Evolutionary conservation across 2,113 vertebrate species (phyloP).

Genomic region (Thunnus thynnus): DNA sequence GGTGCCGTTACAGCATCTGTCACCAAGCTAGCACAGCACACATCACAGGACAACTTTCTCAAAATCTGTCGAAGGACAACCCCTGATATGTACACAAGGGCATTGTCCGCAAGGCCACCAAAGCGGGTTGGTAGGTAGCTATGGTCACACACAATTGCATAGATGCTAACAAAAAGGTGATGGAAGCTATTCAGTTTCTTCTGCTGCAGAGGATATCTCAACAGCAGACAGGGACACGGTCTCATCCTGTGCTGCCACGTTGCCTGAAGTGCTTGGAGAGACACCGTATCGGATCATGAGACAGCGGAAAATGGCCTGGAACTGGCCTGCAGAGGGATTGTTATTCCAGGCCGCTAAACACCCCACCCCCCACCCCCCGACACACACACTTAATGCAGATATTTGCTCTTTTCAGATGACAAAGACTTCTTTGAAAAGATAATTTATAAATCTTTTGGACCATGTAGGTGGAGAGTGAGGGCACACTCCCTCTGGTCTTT

Average conservation of each 20-base stretch:
- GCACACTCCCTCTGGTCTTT: conserved; percentile 9
- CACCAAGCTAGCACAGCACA: background rate
- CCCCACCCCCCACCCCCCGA: background rate
- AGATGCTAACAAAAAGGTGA: background rate
- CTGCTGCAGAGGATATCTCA: background rate
- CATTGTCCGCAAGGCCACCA: background rate
- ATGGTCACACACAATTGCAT: background rate
- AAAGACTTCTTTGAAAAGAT: too few relatives aligned
- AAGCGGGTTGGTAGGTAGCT: background rate
- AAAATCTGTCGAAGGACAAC: background rate
- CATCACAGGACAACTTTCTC: background rate
- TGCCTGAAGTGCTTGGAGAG: background rate
- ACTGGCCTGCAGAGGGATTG: background rate
- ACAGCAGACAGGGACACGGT: background rate
- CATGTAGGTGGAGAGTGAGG: background rate
- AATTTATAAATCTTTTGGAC: background rate
- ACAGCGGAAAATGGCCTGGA: background rate
- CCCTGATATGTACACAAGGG: background rate
- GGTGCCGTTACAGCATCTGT: background rate
- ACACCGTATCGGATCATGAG: conserved; percentile 5
- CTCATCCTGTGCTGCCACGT: background rate
- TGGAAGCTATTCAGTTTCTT: background rate
- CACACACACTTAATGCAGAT: background rate
- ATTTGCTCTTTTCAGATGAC: too few relatives aligned
- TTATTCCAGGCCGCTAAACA: conserved; percentile 13